These are phyloP conservation scores for Ailuropoda melanoleuca DNA, from an alignment of 2,113 vertebrate genomes.

Conservation along the genomic window DNA sequence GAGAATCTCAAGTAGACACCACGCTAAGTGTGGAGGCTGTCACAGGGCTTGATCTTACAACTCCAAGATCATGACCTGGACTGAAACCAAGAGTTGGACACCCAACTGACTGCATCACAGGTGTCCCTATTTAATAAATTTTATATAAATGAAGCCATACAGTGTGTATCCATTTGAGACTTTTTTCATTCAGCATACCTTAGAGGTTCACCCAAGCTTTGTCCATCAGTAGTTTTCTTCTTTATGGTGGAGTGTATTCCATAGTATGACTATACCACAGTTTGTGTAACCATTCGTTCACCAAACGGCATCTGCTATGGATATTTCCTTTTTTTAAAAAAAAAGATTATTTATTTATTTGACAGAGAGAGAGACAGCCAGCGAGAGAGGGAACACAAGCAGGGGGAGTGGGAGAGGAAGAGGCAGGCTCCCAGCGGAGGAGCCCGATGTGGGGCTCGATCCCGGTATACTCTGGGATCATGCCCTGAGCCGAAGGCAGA, in stretches of 20 bases:
- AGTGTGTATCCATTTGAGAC: not conserved
- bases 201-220: not conserved
- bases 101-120: not conserved
- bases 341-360: no score
- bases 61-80: not conserved
- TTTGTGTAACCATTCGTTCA: not conserved
- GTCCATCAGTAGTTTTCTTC: not conserved
- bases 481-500: no score
- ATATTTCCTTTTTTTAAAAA: not conserved
- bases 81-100: not conserved
- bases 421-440: no score
- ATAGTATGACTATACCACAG: no score
- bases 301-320: not conserved
- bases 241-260: not conserved
- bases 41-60: not conserved
- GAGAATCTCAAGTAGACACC: not conserved
- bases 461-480: no score
- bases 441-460: no score
- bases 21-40: not conserved
- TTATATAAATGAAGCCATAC: not conserved
- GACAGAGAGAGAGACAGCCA: no score
- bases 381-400: no score
- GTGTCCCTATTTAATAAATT: not conserved
- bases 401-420: no score
- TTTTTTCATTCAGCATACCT: not conserved